Conservation (phyloP, 2,888 invertebrate genomes). For the Choristoneura rosaceana region DNA sequence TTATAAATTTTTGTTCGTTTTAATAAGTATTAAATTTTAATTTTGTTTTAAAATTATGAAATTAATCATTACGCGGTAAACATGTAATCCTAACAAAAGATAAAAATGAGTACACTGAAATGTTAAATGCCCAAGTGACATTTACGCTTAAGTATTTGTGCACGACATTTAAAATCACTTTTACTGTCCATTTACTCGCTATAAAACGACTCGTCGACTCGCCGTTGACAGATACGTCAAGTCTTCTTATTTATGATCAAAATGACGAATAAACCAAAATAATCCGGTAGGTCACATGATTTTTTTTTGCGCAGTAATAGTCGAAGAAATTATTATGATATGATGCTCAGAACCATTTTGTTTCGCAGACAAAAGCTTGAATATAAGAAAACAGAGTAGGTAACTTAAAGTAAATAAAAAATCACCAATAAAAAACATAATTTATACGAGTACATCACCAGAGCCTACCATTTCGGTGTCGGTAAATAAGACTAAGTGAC, state of each 20-base stretch:
- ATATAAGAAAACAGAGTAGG: no score
- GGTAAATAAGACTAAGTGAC: conserved; percentile 24
- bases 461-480: conserved; percentile 5
- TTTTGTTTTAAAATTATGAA: not conserved
- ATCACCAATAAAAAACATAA: not conserved
- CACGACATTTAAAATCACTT: not conserved
- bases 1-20: not conserved
- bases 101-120: no score
- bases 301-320: no score
- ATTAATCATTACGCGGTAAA: no score
- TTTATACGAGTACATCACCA: not conserved
- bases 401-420: not conserved
- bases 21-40: not conserved
- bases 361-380: no score
- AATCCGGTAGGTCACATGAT: no score
- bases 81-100: not conserved
- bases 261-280: not conserved
- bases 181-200: not conserved
- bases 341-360: no score
- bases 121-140: not conserved
- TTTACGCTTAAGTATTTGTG: not conserved
- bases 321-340: no score
- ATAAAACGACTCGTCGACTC: no score
- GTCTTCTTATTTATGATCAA: not conserved
- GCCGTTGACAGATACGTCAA: no score